Evolutionary conservation across 2,113 vertebrate genomes (phyloP), one percentile per base, ranked within the genome.

Genomic region (Zosterops japonicus): DNA sequence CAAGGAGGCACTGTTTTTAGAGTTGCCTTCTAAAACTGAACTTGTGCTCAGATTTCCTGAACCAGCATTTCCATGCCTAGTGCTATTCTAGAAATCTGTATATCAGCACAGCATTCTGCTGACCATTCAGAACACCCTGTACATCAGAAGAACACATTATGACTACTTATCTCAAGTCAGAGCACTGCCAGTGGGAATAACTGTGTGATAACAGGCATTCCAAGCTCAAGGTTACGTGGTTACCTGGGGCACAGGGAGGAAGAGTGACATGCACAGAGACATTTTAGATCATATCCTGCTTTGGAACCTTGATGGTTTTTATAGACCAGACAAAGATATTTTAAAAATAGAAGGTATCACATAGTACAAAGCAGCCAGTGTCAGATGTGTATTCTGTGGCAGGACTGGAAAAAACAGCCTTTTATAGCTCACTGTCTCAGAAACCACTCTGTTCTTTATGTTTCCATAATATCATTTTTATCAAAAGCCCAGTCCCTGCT

Each of bases 51-150:
- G 59, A 88, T 87, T 95, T 90, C 93, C 76, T 95, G 81, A 96
- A 77, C n/a, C 65, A 93, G 64, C 87, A 57, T 91, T 95, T 91
- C 17, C 14, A 72, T 28, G 36, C 80, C 68, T 52, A 4, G 29
- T 63, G 52, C 63, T 92, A 9, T 72, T 93, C 61, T 52, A 44
- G 74, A 93, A 76, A 87, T 19, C 55, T 20, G n/a, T 61, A 0
- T 47, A 78, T 95, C 80, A 92, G 91, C 91, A 87, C 4, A 89
- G 69, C 28, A 1, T 91, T 81, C 64, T 93, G 89, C 94, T 93
- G 91, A 89, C 89, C 53, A 13, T 28, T 94, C 49, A 75, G 81
- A 93, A 87, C 87, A 79, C 14, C 35, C 70, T 36, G 84, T 16
- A 23, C 61, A 47, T 82, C 78, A 25, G 29, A 50, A 80, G 59